A percentile compares a stretch with the other conserved stretches of the same genome.
These are phyloP conservation scores for Rhinolophus sinicus DNA, from an alignment of 2,113 vertebrate genomes.

Conservation along the genomic window DNA sequence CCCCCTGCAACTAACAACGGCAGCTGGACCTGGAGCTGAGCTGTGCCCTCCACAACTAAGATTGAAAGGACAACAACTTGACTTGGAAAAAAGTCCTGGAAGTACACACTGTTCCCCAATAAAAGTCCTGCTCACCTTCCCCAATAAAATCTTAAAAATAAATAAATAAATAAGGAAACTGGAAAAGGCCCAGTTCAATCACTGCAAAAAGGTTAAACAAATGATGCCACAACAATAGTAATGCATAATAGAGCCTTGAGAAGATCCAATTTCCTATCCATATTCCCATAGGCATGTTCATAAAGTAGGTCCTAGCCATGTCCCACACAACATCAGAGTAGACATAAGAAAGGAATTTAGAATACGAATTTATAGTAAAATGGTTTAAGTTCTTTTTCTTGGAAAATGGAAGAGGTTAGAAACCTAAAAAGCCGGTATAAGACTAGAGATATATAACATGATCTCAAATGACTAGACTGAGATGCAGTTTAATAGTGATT, in stretches of 20 bases:
- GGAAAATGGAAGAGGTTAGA: neutral
- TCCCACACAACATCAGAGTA: fast-evolving
- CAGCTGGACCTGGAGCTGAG: no score
- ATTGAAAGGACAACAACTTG: no score
- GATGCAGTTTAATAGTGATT: neutral
- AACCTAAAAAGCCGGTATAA: neutral
- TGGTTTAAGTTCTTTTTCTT: neutral
- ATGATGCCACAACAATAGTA: neutral
- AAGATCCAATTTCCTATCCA: neutral
- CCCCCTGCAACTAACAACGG: no score
- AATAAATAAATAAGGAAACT: neutral
- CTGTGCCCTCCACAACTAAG: no score
- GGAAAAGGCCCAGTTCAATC: neutral
- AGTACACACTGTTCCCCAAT: no score
- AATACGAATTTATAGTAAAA: neutral
- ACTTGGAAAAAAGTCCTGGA: no score
- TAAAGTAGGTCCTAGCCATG: no score
- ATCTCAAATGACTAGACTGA: neutral
- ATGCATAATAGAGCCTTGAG: neutral
- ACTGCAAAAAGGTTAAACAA: neutral
- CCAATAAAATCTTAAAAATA: no score
- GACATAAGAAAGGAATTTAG: neutral
- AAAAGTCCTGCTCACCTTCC: no score
- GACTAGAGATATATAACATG: neutral
- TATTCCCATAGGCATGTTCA: neutral